Percentiles rank a stretch among this genome's conserved stretches.
These are phyloP conservation scores for Oxystoma pomonae DNA, from an alignment of 2,888 invertebrate species.

Conservation along the genomic window DNA sequence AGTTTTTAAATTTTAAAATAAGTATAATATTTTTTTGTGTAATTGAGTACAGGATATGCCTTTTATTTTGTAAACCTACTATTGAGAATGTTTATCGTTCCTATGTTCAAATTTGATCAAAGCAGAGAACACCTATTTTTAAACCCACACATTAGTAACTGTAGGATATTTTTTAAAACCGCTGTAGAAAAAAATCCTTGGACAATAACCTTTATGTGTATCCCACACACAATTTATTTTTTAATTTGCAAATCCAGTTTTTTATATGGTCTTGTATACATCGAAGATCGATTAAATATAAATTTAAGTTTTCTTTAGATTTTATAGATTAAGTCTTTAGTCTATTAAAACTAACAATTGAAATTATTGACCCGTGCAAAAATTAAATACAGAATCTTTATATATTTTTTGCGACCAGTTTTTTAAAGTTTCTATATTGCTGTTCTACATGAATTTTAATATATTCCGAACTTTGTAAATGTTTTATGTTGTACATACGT, in stretches of 20 bases:
- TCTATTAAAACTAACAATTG: not conserved
- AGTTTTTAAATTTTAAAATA: no score
- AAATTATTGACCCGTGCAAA: not conserved
- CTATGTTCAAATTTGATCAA: no score
- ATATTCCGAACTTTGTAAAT: no score
- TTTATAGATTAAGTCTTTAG: not conserved
- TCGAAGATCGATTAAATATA: not conserved
- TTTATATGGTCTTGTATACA: not conserved
- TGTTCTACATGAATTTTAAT: no score
- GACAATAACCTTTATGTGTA: not conserved
- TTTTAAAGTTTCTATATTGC: no score
- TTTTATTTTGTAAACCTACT: no score
- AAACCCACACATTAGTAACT: not conserved
- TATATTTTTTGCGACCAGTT: no score
- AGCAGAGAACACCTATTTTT: no score
- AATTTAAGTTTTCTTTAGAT: not conserved
- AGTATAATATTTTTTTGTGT: no score
- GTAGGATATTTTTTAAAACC: not conserved
- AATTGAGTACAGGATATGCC: no score
- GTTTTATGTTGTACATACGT: no score
- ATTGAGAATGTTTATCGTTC: no score
- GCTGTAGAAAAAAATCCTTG: not conserved
- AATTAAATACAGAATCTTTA: not conserved
- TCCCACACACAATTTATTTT: not conserved
- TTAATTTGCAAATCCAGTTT: not conserved